Conservation (phyloP, 2,888 invertebrate genomes). For the Drosophila anomalata region DNA sequence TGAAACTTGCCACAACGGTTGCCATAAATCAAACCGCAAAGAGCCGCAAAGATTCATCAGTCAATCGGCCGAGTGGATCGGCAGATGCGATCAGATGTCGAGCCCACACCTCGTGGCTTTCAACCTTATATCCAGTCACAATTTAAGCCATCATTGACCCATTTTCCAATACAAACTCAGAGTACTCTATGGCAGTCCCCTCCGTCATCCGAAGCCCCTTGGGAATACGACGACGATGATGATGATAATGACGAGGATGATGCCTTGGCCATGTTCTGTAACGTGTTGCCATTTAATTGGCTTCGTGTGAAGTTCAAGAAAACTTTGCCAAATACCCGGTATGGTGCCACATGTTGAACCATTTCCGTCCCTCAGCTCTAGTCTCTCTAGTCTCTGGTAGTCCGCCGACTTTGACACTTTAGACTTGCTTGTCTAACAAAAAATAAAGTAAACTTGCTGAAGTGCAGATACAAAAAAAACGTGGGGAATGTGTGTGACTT, state of each 20-base stretch:
- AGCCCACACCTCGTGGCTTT: constrained; percentile 49
- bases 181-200: constrained; percentile 10
- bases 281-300: constrained; percentile 78
- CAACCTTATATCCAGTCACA: constrained; percentile 69
- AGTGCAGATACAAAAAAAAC: constrained; percentile 2
- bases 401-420: constrained; percentile 68
- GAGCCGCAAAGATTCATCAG: constrained; percentile 51
- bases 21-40: constrained; percentile 54
- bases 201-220: constrained; percentile 41
- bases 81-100: constrained; percentile 72
- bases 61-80: constrained; percentile 65
- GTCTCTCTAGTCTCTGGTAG: constrained; percentile 1
- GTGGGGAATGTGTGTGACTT: constrained; percentile 42
- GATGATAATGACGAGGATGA: constrained; percentile 39
- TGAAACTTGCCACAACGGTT: constrained; percentile 45
- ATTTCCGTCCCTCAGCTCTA: constrained; percentile 13
- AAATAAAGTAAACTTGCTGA: constrained; percentile 18
- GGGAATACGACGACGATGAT: constrained; percentile 48
- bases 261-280: constrained; percentile 46
- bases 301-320: constrained; percentile 54
- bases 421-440: constrained; percentile 33
- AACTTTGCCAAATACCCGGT: constrained; percentile 68
- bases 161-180: constrained; percentile 48
- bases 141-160: constrained; percentile 80
- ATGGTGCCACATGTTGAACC: constrained; percentile 39